These are phyloP conservation scores for Pheosia tremula DNA, from an alignment of 2,888 invertebrate genomes.

Conservation along the genomic window DNA sequence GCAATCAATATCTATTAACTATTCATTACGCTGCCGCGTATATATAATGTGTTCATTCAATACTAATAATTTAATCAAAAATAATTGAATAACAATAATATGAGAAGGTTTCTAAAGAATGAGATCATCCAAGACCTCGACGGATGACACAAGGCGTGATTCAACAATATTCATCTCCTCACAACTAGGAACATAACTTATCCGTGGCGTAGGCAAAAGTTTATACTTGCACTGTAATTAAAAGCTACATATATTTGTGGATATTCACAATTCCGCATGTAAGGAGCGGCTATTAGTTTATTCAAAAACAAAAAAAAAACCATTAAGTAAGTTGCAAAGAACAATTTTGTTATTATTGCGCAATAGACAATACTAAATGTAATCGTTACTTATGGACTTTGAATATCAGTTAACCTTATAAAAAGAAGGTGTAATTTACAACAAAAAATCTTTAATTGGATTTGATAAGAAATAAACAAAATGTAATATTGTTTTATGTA, in stretches of 20 bases:
- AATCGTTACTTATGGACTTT: not conserved
- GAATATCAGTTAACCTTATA: no score
- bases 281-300: slow-evolving; percentile 22
- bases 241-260: slow-evolving; percentile 39
- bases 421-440: no score
- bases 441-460: no score
- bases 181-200: slow-evolving; percentile 35
- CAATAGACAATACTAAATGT: not conserved
- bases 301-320: slow-evolving; percentile 22
- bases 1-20: slow-evolving; percentile 37
- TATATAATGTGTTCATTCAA: slow-evolving; percentile 19
- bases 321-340: slow-evolving; percentile 25
- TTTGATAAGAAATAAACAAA: no score
- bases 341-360: not conserved
- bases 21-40: slow-evolving; percentile 27
- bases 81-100: slow-evolving; percentile 53
- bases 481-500: no score
- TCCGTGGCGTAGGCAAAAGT: slow-evolving; percentile 27
- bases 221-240: slow-evolving; percentile 29
- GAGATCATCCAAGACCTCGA: slow-evolving; percentile 72
- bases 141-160: slow-evolving; percentile 68
- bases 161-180: slow-evolving; percentile 51
- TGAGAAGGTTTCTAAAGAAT: slow-evolving; percentile 61
- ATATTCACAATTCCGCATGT: slow-evolving; percentile 20
- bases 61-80: slow-evolving; percentile 26